Percentiles rank a stretch among this genome's conserved stretches.
phyloP scores from a whole-genome alignment of 2,888 invertebrate genomes.

The Stictocephala bisonia region DNA sequence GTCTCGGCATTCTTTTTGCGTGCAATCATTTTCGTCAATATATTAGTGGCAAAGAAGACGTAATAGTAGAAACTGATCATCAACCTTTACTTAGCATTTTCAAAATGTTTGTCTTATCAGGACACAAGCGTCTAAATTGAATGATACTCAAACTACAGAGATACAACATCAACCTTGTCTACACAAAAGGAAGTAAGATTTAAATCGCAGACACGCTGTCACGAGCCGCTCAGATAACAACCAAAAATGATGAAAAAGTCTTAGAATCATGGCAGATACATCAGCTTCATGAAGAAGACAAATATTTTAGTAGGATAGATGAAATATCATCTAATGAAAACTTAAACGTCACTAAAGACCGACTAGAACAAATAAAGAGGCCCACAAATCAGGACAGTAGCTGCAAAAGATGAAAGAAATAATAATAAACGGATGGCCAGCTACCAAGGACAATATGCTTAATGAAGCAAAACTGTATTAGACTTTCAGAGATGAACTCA shows the following conservation, averaged over 20 bases:
- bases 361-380: not conserved
- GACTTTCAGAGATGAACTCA: not conserved
- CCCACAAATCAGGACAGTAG: not conserved
- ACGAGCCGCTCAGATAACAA: not conserved
- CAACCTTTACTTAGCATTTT: not conserved
- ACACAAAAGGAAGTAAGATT: not conserved
- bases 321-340: not conserved
- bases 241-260: not conserved
- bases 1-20: too few relatives aligned
- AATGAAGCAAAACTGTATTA: not conserved
- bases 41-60: not conserved
- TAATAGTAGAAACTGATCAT: not conserved
- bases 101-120: not conserved
- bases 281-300: not conserved
- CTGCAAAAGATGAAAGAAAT: not conserved
- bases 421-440: not conserved
- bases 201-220: not conserved
- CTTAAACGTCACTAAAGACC: not conserved
- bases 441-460: not conserved
- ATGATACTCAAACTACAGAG: not conserved
- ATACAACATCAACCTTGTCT: not conserved
- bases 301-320: not conserved
- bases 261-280: not conserved
- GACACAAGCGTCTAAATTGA: not conserved
- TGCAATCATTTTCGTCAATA: too few relatives aligned